A percentile compares a stretch with the other conserved stretches of the same genome.
phyloP scores from a whole-genome alignment of 2,113 vertebrate genomes.

The Pongo abelii region DNA sequence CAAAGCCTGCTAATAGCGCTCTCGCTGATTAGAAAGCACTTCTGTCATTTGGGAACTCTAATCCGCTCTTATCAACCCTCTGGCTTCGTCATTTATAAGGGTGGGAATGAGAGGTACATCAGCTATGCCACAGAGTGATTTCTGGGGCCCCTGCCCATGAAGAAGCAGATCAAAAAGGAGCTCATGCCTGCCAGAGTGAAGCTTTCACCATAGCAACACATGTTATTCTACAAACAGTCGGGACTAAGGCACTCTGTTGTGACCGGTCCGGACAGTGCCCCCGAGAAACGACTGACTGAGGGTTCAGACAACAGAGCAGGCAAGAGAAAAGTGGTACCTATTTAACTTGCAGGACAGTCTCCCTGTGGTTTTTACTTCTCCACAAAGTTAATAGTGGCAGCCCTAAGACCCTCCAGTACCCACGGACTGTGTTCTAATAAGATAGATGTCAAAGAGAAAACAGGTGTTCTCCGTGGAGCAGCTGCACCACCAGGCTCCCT shows the following conservation, averaged over 20 bases:
- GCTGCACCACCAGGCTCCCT: background rate
- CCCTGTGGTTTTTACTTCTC: background rate
- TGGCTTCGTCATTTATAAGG: slow-evolving; percentile 60
- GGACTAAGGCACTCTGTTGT: slow-evolving; percentile 65
- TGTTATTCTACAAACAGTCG: slow-evolving; percentile 68
- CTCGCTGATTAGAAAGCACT: slow-evolving; percentile 66
- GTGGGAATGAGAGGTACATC: slow-evolving; percentile 61
- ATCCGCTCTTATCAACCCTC: slow-evolving; percentile 64
- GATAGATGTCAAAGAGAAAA: background rate
- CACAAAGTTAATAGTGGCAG: background rate
- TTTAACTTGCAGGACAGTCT: background rate
- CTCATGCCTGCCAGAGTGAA: slow-evolving; percentile 71
- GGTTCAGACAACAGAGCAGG: slow-evolving; percentile 1
- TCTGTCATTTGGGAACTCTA: slow-evolving; percentile 55
- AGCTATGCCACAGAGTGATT: slow-evolving; percentile 60
- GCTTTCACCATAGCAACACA: slow-evolving; percentile 80
- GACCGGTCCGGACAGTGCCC: slow-evolving; percentile 36
- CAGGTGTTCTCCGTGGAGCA: background rate
- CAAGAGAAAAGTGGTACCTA: slow-evolving; percentile 30
- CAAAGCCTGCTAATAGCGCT: slow-evolving; percentile 51
- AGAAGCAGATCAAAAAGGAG: slow-evolving; percentile 66
- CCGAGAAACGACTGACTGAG: background rate
- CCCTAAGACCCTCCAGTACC: background rate
- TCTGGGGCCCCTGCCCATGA: slow-evolving; percentile 65
- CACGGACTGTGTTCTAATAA: background rate